Conservation (phyloP, 2,113 vertebrate genomes). For the Indicator maculatus region DNA sequence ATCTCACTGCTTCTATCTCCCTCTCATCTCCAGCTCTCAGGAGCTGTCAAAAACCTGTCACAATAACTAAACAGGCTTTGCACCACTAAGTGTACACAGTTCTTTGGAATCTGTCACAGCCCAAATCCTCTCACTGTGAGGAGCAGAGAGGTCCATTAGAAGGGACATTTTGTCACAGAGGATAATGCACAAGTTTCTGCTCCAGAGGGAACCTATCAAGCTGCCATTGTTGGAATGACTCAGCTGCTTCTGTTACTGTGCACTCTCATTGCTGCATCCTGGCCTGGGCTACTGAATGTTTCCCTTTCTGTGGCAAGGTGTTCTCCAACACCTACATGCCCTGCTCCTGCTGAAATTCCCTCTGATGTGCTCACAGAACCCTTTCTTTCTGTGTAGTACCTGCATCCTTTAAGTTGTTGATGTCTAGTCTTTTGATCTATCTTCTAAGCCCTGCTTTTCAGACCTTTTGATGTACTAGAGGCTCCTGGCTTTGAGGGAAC, state of each 20-base stretch:
- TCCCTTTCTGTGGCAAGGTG: not conserved
- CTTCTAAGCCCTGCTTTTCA: not conserved
- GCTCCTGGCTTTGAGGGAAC: not conserved
- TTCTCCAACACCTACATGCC: rapidly evolving
- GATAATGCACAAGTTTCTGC: not conserved
- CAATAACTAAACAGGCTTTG: constrained; percentile 23
- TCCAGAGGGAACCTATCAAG: not conserved
- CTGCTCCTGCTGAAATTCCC: not conserved
- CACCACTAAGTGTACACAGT: not conserved
- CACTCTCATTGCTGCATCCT: not conserved
- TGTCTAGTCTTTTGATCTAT: not conserved
- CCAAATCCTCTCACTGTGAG: not conserved
- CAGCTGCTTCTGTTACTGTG: not conserved
- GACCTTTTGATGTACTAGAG: not conserved
- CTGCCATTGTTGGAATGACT: not conserved
- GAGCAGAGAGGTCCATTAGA: not conserved
- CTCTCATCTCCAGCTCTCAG: not conserved
- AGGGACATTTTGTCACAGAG: not conserved
- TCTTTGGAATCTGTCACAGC: not conserved
- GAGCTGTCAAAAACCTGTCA: constrained; percentile 37
- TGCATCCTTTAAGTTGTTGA: not conserved
- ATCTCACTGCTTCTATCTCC: not conserved
- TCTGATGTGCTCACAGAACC: not conserved
- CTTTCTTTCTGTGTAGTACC: not conserved
- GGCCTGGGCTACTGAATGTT: not conserved